phyloP scores from a whole-genome alignment of 2,888 invertebrate species.

The Mythimna albipuncta region DNA sequence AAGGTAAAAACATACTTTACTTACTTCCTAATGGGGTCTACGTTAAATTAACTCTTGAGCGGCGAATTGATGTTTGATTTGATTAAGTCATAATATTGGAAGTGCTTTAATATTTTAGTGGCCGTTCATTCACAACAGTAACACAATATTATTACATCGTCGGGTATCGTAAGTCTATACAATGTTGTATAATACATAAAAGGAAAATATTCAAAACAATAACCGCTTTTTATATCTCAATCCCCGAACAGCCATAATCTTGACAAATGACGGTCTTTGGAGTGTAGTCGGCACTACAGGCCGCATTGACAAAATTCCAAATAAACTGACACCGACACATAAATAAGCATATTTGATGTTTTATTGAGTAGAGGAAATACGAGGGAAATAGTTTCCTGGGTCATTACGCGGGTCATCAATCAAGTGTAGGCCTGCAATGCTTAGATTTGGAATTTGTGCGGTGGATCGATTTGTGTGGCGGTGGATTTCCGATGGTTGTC shows the following conservation, averaged over 20 bases:
- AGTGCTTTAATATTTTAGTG: slow-evolving; percentile 24
- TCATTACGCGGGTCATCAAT: slow-evolving; percentile 89
- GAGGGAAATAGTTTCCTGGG: slow-evolving; percentile 89
- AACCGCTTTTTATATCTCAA: slow-evolving; percentile 88
- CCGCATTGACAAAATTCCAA: slow-evolving; percentile 87
- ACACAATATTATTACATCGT: slow-evolving; percentile 16
- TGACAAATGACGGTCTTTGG: slow-evolving; percentile 89
- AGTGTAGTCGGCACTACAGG: slow-evolving; percentile 85
- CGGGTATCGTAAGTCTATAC: slow-evolving; percentile 20
- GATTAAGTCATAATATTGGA: slow-evolving; percentile 37
- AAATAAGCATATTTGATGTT: slow-evolving; percentile 90
- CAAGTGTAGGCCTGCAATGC: slow-evolving; percentile 79
- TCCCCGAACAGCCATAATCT: slow-evolving; percentile 88
- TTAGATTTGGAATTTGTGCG: slow-evolving; percentile 74
- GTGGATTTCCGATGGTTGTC: slow-evolving; percentile 60
- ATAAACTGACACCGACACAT: slow-evolving; percentile 87
- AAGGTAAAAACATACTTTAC: slow-evolving; percentile 66
- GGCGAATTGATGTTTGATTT: slow-evolving; percentile 51
- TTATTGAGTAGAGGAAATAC: slow-evolving; percentile 90
- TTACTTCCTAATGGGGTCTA: slow-evolving; percentile 60
- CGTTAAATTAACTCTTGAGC: slow-evolving; percentile 60
- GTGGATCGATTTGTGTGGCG: slow-evolving; percentile 71
- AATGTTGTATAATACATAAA: slow-evolving; percentile 67
- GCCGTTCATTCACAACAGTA: slow-evolving; percentile 5
- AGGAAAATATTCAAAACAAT: slow-evolving; percentile 88